Evolutionary conservation across 1,140 invertebrate species (phyloP).

Genomic region (Lanistes nyassanus): DNA sequence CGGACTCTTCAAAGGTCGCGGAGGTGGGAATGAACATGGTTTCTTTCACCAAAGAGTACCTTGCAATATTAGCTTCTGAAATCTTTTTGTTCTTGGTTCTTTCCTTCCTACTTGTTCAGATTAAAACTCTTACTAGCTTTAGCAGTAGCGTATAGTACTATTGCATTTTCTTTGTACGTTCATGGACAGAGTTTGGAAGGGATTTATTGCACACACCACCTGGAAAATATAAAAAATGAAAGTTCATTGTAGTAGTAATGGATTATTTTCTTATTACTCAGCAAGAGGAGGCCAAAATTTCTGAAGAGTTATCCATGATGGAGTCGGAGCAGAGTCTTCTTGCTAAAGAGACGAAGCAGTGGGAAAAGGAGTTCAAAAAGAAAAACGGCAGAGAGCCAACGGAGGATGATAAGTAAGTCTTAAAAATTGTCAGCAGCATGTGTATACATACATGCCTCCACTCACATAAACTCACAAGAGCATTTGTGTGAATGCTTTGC

Average conservation of each 20-base stretch:
- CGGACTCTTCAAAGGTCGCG: conserved; percentile 37
- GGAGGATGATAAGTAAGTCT: conserved; percentile 59
- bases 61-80: not conserved
- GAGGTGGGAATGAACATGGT: conserved; percentile 29
- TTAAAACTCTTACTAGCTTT: no score
- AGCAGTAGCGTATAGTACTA: no score
- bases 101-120: not conserved
- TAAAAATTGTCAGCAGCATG: not conserved
- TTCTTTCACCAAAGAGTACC: not conserved
- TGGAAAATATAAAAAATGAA: not conserved
- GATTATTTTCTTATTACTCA: no score
- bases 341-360: conserved; percentile 53
- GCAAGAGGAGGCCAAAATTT: no score
- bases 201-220: no score
- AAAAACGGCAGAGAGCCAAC: conserved; percentile 53
- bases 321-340: conserved; percentile 46
- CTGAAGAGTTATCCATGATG: conserved; percentile 53
- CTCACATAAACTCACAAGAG: not conserved
- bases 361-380: conserved; percentile 57
- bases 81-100: not conserved
- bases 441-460: no score
- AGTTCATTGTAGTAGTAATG: no score
- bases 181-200: no score
- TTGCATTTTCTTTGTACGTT: no score
- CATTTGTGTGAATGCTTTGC: not conserved